Percentiles rank a stretch among this genome's conserved stretches.
phyloP scores from a whole-genome alignment of 92 coral and sea anemone genomes.

The Epizoanthus stellaris region DNA sequence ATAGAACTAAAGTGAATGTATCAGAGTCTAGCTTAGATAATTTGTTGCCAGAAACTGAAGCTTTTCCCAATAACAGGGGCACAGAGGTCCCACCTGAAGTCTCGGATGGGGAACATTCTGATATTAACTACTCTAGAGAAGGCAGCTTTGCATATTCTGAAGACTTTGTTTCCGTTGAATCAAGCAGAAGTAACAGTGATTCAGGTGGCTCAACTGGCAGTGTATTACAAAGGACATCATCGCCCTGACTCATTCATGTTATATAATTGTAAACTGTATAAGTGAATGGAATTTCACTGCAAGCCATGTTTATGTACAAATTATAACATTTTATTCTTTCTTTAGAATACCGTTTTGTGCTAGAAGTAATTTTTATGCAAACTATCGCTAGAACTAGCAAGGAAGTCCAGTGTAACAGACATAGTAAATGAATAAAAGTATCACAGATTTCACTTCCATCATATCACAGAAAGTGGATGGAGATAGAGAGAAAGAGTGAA shows the following conservation, averaged over 20 bases:
- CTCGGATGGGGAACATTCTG: not conserved
- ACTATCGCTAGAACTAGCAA: too few relatives aligned
- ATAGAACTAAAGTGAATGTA: slow-evolving; percentile 19
- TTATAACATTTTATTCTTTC: too few relatives aligned
- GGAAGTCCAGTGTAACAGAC: too few relatives aligned
- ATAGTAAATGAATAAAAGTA: too few relatives aligned
- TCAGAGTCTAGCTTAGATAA: not conserved
- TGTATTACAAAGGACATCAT: not conserved
- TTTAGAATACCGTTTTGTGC: too few relatives aligned
- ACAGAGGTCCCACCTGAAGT: not conserved
- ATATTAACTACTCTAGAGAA: slow-evolving; percentile 26
- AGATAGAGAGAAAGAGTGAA: too few relatives aligned
- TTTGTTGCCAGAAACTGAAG: not conserved
- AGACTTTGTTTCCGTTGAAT: slow-evolving; percentile 59
- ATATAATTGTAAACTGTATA: too few relatives aligned
- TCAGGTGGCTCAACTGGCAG: slow-evolving; percentile 34
- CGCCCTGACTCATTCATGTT: not conserved
- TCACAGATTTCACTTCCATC: too few relatives aligned
- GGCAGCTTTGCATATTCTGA: slow-evolving; percentile 64
- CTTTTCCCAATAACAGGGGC: not conserved
- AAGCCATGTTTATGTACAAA: too few relatives aligned
- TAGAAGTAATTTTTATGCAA: too few relatives aligned
- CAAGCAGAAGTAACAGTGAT: slow-evolving; percentile 37
- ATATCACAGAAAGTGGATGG: too few relatives aligned
- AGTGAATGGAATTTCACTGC: too few relatives aligned